These are phyloP conservation scores for Upupa epops DNA, from an alignment of 2,113 vertebrate species.

Conservation along the genomic window DNA sequence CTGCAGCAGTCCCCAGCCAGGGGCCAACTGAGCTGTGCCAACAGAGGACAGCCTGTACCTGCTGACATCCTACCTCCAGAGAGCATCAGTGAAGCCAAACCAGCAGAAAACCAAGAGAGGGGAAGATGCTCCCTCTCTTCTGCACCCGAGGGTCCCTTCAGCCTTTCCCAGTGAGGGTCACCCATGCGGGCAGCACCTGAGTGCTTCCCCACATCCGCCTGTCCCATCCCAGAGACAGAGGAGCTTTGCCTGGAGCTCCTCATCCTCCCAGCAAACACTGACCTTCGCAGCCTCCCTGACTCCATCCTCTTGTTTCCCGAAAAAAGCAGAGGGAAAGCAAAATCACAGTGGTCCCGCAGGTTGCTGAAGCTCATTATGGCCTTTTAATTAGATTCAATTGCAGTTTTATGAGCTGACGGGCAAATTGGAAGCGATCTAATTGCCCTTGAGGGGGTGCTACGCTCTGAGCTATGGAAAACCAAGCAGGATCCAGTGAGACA, in stretches of 20 bases:
- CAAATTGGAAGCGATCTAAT: constrained; percentile 68
- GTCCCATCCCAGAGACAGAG: fast-evolving
- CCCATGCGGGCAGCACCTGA: fast-evolving
- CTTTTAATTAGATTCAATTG: constrained; percentile 70
- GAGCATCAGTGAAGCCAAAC: not conserved
- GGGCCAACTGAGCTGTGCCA: not conserved
- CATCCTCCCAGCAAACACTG: not conserved
- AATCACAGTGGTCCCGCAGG: not conserved
- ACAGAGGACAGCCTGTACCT: not conserved
- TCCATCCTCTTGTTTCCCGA: not conserved
- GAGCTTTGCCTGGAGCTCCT: not conserved
- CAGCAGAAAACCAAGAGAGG: not conserved
- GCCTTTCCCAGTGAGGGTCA: fast-evolving
- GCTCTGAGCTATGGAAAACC: constrained; percentile 39
- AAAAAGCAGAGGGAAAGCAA: not conserved
- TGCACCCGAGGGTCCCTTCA: fast-evolving
- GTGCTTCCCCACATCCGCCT: fast-evolving
- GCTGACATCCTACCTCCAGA: not conserved
- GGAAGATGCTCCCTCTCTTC: not conserved
- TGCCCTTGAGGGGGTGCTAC: constrained; percentile 65
- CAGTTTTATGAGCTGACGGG: constrained; percentile 59
- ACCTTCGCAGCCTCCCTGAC: not conserved
- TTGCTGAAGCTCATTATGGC: constrained; percentile 50
- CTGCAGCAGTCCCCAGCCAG: not conserved
- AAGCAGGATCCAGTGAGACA: not conserved